phyloP scores from a whole-genome alignment of 1,140 invertebrate genomes.

The Microplitis demolitor region DNA sequence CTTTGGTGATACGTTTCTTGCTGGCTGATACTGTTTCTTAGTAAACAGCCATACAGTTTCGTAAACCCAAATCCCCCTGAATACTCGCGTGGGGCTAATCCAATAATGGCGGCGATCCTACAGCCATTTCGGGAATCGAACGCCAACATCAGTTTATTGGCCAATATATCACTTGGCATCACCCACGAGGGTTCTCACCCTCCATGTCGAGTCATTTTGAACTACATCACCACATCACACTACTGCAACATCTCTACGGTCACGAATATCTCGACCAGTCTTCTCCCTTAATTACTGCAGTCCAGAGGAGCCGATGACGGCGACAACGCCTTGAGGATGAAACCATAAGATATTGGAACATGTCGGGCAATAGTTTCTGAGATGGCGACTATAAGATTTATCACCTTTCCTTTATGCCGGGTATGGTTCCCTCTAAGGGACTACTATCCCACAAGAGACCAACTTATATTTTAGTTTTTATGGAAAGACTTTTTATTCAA shows the following conservation, averaged over 20 bases:
- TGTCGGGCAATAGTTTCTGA: constrained; percentile 5
- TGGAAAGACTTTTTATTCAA: constrained; percentile 18
- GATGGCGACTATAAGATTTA: constrained; percentile 30
- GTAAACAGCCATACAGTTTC: constrained; percentile 2
- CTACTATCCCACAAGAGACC: background rate
- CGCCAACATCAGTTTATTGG: constrained; percentile 57
- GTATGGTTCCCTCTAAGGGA: background rate
- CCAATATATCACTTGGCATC: constrained; percentile 51
- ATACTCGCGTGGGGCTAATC: constrained; percentile 39
- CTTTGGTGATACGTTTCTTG: constrained; percentile 14
- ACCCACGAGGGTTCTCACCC: constrained; percentile 31
- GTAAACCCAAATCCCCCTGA: constrained; percentile 12
- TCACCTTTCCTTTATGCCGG: constrained; percentile 14
- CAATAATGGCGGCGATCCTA: constrained; percentile 53
- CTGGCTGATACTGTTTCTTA: constrained; percentile 12
- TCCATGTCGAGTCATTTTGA: constrained; percentile 14
- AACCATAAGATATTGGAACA: constrained; percentile 34
- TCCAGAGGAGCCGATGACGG: background rate
- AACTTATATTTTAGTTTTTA: constrained; percentile 20
- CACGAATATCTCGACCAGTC: constrained; percentile 21
- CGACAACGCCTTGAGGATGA: constrained; percentile 20
- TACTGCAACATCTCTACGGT: constrained; percentile 1
- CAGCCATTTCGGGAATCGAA: constrained; percentile 53
- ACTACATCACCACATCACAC: constrained; percentile 16
- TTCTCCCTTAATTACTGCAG: constrained; percentile 32